Percentiles rank a stretch among this genome's conserved stretches.
phyloP scores from a whole-genome alignment of 2,888 invertebrate species.

The Nysson spinosus region DNA sequence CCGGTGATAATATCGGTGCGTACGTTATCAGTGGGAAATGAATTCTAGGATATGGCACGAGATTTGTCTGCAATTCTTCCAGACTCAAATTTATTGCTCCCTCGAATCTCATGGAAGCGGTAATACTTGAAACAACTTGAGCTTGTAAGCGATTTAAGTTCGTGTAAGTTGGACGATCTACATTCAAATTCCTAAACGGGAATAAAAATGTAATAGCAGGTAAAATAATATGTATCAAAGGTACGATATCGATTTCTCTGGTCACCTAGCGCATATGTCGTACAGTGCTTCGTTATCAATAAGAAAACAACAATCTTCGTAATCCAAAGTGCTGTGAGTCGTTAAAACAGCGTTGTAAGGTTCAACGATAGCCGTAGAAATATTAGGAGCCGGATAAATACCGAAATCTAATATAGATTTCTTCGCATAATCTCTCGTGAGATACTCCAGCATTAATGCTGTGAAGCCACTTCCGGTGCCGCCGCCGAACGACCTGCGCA shows the following conservation, averaged over 20 bases:
- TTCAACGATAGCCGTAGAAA: slow-evolving; percentile 87
- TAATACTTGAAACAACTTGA: slow-evolving; percentile 85
- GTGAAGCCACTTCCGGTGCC: slow-evolving; percentile 89
- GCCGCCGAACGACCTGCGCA: slow-evolving; percentile 82
- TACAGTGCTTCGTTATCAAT: slow-evolving; percentile 88
- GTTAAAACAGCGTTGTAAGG: slow-evolving; percentile 87
- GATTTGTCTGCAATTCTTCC: slow-evolving; percentile 88
- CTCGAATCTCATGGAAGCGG: slow-evolving; percentile 85
- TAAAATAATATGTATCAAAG: too few relatives aligned
- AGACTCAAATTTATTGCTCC: slow-evolving; percentile 84
- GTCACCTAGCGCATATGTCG: slow-evolving; percentile 83
- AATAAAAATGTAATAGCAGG: too few relatives aligned
- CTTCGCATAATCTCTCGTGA: slow-evolving; percentile 83
- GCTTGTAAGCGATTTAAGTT: slow-evolving; percentile 90
- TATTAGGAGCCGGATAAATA: slow-evolving; percentile 91
- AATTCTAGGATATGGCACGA: slow-evolving; percentile 92
- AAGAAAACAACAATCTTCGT: slow-evolving; percentile 84
- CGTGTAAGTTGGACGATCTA: slow-evolving; percentile 89
- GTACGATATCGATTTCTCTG: background rate
- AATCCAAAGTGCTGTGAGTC: slow-evolving; percentile 84
- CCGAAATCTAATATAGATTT: slow-evolving; percentile 83
- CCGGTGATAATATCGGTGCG: slow-evolving; percentile 83
- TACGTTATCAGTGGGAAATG: slow-evolving; percentile 91
- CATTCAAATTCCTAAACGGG: slow-evolving; percentile 84
- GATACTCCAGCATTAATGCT: slow-evolving; percentile 82